Conservation (phyloP, 2,888 invertebrate genomes). For the Apodemia duryi region DNA sequence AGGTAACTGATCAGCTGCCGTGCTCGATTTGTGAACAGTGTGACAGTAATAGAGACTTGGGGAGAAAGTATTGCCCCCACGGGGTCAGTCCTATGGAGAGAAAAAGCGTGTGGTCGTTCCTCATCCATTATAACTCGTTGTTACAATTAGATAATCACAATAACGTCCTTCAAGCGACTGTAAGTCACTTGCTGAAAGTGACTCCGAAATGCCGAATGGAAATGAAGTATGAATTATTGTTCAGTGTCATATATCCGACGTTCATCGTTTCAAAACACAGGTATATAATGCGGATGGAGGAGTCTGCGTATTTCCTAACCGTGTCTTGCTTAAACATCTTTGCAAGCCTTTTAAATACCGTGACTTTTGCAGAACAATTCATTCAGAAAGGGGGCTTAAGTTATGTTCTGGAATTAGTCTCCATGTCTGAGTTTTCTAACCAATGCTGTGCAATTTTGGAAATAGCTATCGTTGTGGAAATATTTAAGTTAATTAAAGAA, state of each 20-base stretch:
- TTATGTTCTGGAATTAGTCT: conserved; percentile 75
- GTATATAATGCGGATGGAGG: conserved; percentile 64
- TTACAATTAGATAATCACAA: conserved; percentile 75
- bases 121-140: conserved; percentile 78
- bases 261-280: conserved; percentile 76
- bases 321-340: conserved; percentile 81
- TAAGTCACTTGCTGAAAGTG: conserved; percentile 78
- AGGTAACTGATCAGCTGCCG: conserved; percentile 58
- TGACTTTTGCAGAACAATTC: conserved; percentile 79
- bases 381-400: conserved; percentile 77
- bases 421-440: conserved; percentile 75
- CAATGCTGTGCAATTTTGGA: conserved; percentile 81
- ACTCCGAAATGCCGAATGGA: conserved; percentile 75
- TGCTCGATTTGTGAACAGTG: conserved; percentile 64
- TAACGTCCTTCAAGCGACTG: conserved; percentile 74
- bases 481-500: conserved; percentile 67
- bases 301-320: conserved; percentile 77
- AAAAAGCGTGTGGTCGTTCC: conserved; percentile 75
- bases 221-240: conserved; percentile 78
- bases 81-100: conserved; percentile 50
- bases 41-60: conserved; percentile 45
- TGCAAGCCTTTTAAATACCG: conserved; percentile 75
- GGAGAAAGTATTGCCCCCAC: conserved; percentile 50
- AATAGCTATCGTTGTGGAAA: conserved; percentile 79
- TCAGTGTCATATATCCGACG: conserved; percentile 80